phyloP scores from a whole-genome alignment of 2,113 vertebrate genomes.

The Gorsachius goisagi region DNA sequence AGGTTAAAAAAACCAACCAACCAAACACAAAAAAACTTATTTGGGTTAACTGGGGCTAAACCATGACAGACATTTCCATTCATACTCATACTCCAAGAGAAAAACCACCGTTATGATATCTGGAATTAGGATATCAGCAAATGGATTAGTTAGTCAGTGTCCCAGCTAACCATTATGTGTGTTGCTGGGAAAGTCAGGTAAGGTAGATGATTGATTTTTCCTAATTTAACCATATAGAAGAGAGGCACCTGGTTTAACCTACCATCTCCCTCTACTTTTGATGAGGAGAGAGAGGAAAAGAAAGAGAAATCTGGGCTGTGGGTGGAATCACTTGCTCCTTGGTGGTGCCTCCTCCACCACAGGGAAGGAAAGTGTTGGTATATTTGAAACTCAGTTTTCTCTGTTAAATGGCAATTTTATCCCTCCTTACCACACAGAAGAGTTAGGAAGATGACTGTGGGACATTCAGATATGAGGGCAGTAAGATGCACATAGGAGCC shows the following conservation, averaged over 20 bases:
- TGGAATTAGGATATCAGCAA: neutral
- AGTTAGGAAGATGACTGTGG: neutral
- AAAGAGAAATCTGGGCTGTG: neutral
- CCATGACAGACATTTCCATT: neutral
- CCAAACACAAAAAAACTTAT: neutral
- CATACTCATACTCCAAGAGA: neutral
- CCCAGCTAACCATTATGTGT: neutral
- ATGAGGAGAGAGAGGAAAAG: neutral
- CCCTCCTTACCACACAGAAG: neutral
- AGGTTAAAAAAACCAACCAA: neutral
- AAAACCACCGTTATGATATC: neutral
- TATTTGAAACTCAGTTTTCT: neutral
- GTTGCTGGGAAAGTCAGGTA: neutral
- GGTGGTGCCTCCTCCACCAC: neutral
- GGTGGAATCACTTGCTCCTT: neutral
- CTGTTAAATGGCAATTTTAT: neutral
- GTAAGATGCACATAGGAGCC: neutral
- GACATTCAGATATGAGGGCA: neutral
- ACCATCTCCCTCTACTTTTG: neutral
- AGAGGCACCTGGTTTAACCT: neutral
- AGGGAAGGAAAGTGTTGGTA: neutral
- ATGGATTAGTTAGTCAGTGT: neutral
- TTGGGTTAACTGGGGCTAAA: neutral
- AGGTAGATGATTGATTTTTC: neutral
- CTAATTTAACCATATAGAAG: neutral